Evolutionary conservation across 2,113 vertebrate genomes (phyloP), one percentile per base, ranked within the genome.

Genomic region (Notarius lentiginosus): DNA sequence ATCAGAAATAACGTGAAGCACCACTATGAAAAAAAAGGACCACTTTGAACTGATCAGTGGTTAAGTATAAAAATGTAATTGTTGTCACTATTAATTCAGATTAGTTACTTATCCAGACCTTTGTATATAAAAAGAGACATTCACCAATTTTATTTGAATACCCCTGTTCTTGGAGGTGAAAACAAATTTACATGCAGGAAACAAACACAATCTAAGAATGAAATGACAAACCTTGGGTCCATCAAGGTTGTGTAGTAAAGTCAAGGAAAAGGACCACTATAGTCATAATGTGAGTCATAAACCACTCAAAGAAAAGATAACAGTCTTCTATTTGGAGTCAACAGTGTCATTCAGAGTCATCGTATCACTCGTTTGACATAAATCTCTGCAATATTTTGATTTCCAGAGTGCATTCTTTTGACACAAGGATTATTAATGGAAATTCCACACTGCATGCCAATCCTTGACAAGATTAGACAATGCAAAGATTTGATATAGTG

Each of bases 321-420:
- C 66, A 92, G 91, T 91, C 92, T 95, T 90, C 90, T 88, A 84
- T 92, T 91, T 90, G 87, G 91, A 88, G 93, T 93, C 93, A 93
- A 93, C 91, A 89, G 88, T 65, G 83, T 87, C 10, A 89, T 83
- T 55, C 88, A 93, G 91, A 90, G 91, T 92, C 88, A 86, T 91
- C 93, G 82, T 93, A 89, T 89, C 90, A 84, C 84, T 83, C 88
- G 90, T 84, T 79, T 90, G 90, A 89, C 86, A 91, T 90, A 94
- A 93, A 93, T 94, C 89, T 94, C 88, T 9, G 34, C 89, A 91
- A 88, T 93, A 90, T 93, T 96, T 95, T 92, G 94, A n/a, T 95
- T 95, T 95, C 76, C 75, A 83, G 79, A 77, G 55, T 82, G 77
- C 49, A 82, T 66, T 87, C n/a, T 49, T 66, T 82, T 82, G 76